Evolutionary conservation across 2,888 invertebrate species (phyloP).

Genomic region (Napeogenes sylphis): DNA sequence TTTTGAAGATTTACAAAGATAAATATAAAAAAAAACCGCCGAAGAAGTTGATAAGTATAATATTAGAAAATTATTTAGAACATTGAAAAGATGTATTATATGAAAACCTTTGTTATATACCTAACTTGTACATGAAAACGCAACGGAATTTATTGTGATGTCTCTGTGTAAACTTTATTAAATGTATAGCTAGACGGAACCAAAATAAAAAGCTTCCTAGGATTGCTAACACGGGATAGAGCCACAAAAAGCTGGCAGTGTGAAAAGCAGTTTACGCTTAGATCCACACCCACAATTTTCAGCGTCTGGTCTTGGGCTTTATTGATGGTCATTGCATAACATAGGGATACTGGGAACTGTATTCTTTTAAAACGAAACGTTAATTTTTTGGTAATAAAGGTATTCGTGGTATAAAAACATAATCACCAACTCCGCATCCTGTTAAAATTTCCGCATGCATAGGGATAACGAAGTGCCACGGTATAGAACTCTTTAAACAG

Average conservation of each 20-base stretch:
- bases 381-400: slow-evolving; percentile 27
- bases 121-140: too few species aligned
- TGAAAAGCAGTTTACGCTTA: slow-evolving; percentile 11
- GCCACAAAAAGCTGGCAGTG: slow-evolving; percentile 21
- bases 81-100: too few species aligned
- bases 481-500: slow-evolving; percentile 16
- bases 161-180: background rate
- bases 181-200: background rate
- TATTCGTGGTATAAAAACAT: slow-evolving; percentile 27
- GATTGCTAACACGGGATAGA: slow-evolving; percentile 11
- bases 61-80: too few species aligned
- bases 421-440: slow-evolving; percentile 26
- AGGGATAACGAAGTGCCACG: slow-evolving; percentile 10
- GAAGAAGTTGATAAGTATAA: too few species aligned
- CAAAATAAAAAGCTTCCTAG: background rate
- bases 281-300: slow-evolving; percentile 11
- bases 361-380: slow-evolving; percentile 23
- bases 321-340: slow-evolving; percentile 24
- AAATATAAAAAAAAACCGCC: too few species aligned
- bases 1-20: too few species aligned
- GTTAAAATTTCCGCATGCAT: slow-evolving; percentile 29
- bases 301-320: slow-evolving; percentile 22
- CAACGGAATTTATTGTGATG: too few species aligned
- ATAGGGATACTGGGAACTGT: slow-evolving; percentile 22
- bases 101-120: too few species aligned